Base-by-base conservation (phyloP, 1,140 invertebrate genomes). In the Drosophila pectinifera region DNA sequence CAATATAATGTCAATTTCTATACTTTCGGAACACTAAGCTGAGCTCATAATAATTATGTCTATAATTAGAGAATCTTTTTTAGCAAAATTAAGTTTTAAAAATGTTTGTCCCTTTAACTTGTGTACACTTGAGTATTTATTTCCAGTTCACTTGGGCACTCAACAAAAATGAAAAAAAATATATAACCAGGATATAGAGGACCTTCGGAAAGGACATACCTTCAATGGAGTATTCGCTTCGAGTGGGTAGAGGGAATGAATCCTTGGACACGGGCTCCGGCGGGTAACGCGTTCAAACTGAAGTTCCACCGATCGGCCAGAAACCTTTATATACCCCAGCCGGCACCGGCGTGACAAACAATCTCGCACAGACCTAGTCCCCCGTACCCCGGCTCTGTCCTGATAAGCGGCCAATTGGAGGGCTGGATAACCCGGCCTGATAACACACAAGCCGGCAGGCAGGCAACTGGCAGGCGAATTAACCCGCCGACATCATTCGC, bases 311-410 rank as follows among this genome's bases (percentile, higher is more conserved):
- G 39, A 51, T 42, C 34, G 18, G 54, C 45, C 63, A 59, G 67
- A 59, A 89, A 62, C 69, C 76, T 63, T 53, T 84, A 58, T 88
- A 88, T 88, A 88, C 72, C 57, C 67, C 72, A 82, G 83, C 41
- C 55, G 49, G 51, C 54, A 28, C 63, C 38, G 64, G 45, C 45
- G 49, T 78, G 64, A 68, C 63, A 65, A 55, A 68, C 58, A 59
- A 51, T 51, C 42, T 73, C 43, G 38, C 34, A 39, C 45, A 51
- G 58, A 54, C 58, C 42, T 36, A 36, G 31, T 42, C 26, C 45
- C 24, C 58, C 14, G 36, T 22, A 6, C 26, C 41, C 16, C n/a
- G 16, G 7, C 34, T 42, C n/a, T 46, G 20, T 7, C 31, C 64
- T 69, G 65, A 69, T 69, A 69, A 69, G 49, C 13, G 31, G 31